A percentile compares a stretch with the other conserved stretches of the same genome.
Evolutionary conservation across 2,888 invertebrate species (phyloP).

Genomic region (Drosophila stalkeri): DNA sequence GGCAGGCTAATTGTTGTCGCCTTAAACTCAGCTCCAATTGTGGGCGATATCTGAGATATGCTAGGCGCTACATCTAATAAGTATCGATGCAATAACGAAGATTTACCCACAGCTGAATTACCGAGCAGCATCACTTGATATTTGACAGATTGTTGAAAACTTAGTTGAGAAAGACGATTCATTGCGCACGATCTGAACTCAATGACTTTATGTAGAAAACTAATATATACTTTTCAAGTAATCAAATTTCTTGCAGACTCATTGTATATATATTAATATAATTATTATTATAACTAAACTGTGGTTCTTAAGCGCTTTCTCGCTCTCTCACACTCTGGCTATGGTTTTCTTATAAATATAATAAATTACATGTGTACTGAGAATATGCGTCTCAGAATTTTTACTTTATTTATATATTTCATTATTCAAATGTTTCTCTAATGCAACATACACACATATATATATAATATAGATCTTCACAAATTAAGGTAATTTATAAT

Average conservation of each 20-base stretch:
- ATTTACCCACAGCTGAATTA: slow-evolving; percentile 43
- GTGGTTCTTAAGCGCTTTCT: neutral
- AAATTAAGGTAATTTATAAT: no score
- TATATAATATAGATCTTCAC: no score
- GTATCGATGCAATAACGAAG: slow-evolving; percentile 39
- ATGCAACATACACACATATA: no score
- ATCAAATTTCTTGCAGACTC: neutral
- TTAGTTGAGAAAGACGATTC: neutral
- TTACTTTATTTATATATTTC: no score
- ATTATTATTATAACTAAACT: neutral
- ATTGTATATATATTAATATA: neutral
- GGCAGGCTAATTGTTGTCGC: slow-evolving; percentile 3
- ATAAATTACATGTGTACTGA: no score
- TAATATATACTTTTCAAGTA: slow-evolving; percentile 7
- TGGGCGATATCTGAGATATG: neutral
- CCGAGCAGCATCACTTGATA: slow-evolving; percentile 45
- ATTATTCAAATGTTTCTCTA: no score
- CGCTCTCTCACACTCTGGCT: neutral
- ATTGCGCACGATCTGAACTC: slow-evolving; percentile 12
- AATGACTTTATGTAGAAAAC: neutral
- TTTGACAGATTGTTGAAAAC: neutral
- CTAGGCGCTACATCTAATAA: neutral
- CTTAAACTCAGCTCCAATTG: slow-evolving; percentile 32
- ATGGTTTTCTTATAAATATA: no score
- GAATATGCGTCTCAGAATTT: no score